Evolutionary conservation across 2,797 vertebrate species (phyloP), one percentile per base, ranked within the genome.

Genomic region (Chelidonichthys spinosus): DNA sequence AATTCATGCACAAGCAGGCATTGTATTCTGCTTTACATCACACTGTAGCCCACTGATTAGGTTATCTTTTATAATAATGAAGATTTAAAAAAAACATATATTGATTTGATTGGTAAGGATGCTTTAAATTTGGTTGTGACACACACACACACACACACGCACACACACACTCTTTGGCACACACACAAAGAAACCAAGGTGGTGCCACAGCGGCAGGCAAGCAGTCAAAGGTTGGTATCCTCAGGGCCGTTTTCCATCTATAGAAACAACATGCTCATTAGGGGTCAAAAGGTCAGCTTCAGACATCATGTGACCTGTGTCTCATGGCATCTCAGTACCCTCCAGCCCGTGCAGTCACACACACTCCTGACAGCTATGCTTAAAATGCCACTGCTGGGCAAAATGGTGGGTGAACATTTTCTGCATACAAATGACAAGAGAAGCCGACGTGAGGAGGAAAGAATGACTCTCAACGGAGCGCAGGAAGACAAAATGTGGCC

Each of bases 281-380:
- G 37, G 69, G 76, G 72, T 89, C 85, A 90, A 85, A 44, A 81
- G 82, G 71, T 85, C 77, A 72, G 74, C 89, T 69, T 64, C 76
- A 81, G 83, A 82, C 72, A 54, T 80, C 87, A 86, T 66, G 72
- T 85, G 87, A 88, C 82, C 81, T 42, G 42, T 55, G 56, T 90
- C 76, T 81, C 61, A 46, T 89, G 82, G 81, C 81, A 79, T 78
- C 46, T 46, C 61, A 69, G 56, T 66, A 33, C 65, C 65, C 18
- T 65, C 37, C 49, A 37, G 70, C 73, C 25, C 7, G 18, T 33
- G 33, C 17, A 67, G 18, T 54, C 55, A 63, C 63, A 60, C 69
- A 44, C 36, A 49, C 6, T 39, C 54, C 55, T 75, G 69, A 82
- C 64, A 66, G 56, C 79, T 46, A 63, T 5, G 62, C 61, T 61